These are phyloP conservation scores for Salarias fasciatus DNA, from an alignment of 2,797 vertebrate species.

Conservation along the genomic window DNA sequence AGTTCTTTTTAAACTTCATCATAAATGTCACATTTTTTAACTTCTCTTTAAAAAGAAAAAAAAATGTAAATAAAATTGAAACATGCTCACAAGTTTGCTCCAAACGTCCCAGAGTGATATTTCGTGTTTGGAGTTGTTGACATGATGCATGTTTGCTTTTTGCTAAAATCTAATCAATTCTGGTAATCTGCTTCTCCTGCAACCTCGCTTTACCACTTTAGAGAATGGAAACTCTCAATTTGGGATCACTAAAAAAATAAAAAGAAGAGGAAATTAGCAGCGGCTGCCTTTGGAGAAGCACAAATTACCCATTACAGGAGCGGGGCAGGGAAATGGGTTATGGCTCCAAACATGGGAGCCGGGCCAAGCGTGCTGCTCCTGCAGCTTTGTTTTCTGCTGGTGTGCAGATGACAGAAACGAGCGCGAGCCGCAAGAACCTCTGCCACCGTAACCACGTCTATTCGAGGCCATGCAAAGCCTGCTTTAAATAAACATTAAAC, in stretches of 20 bases:
- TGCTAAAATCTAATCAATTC: conserved; percentile 59
- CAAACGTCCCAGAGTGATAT: too few species aligned
- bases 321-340: conserved; percentile 52
- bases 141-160: conserved; percentile 15
- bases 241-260: conserved; percentile 17
- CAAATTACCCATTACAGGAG: conserved; percentile 49
- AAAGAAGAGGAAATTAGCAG: conserved; percentile 52
- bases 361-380: conserved; percentile 53
- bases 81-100: too few species aligned
- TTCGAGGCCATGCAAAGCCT: neutral
- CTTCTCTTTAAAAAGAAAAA: neutral
- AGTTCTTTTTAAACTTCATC: conserved; percentile 2
- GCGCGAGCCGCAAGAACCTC: conserved; percentile 35
- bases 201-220: conserved; percentile 47
- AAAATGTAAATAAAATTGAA: neutral
- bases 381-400: conserved; percentile 57
- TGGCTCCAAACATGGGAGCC: conserved; percentile 56
- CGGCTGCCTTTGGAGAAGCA: conserved; percentile 33
- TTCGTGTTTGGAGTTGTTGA: too few species aligned
- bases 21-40: too few species aligned
- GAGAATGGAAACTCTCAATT: conserved; percentile 44
- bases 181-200: conserved; percentile 53
- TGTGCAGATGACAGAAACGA: conserved; percentile 27
- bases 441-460: conserved; percentile 20
- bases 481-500: neutral